Percentiles rank a stretch among this genome's conserved stretches.
Conservation (phyloP, 2,797 vertebrate species). For the Dicrostonyx torquatus region DNA sequence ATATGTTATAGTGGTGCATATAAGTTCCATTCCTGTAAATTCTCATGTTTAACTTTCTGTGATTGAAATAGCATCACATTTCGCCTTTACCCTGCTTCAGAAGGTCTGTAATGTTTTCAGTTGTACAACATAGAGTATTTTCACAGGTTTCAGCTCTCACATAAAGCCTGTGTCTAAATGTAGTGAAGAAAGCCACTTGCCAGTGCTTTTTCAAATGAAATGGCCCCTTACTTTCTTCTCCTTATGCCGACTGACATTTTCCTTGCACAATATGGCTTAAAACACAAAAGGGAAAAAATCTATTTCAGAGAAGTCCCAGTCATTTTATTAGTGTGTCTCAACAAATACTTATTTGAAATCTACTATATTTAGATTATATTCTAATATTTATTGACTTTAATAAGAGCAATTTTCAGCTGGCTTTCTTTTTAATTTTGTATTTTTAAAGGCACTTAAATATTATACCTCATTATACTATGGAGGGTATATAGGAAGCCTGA, state of each 20-base stretch:
- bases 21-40: slow-evolving; percentile 71
- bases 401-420: not conserved
- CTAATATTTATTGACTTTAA: not conserved
- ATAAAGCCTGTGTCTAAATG: slow-evolving; percentile 46
- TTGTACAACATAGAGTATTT: slow-evolving; percentile 65
- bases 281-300: not conserved
- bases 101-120: slow-evolving; percentile 69
- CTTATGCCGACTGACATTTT: not conserved
- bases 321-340: slow-evolving; percentile 28
- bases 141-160: slow-evolving; percentile 69
- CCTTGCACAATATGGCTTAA: slow-evolving; percentile 35
- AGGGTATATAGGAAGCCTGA: not conserved
- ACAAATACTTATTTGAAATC: slow-evolving; percentile 13
- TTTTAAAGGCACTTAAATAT: not conserved
- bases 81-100: slow-evolving; percentile 68
- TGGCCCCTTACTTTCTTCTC: slow-evolving; percentile 12
- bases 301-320: not conserved
- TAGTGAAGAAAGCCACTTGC: slow-evolving; percentile 44
- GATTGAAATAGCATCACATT: slow-evolving; percentile 69
- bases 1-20: slow-evolving; percentile 62
- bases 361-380: not conserved
- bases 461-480: not conserved
- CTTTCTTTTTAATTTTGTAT: not conserved
- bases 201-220: slow-evolving; percentile 62
- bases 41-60: slow-evolving; percentile 63